Conservation (phyloP, 1,140 invertebrate genomes). For the Oryctes rhinoceros region DNA sequence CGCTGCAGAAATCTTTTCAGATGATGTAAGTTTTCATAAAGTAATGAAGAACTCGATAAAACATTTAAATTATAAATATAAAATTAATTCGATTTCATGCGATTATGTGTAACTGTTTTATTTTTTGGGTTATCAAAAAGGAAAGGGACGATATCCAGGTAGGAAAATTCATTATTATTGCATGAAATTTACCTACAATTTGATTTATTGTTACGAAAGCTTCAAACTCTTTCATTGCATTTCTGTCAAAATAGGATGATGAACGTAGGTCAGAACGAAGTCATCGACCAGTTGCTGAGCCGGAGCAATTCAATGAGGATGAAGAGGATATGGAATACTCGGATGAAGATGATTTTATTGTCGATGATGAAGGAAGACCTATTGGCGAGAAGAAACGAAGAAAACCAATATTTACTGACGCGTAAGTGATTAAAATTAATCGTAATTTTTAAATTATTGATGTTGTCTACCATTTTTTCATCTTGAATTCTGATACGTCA, state of each 20-base stretch:
- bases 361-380: conserved; percentile 93
- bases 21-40: conserved; percentile 72
- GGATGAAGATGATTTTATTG: conserved; percentile 96
- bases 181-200: conserved; percentile 24
- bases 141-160: conserved; percentile 49
- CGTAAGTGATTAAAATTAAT: conserved; percentile 68
- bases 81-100: neutral
- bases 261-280: conserved; percentile 77
- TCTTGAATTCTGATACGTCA: no score
- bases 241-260: conserved; percentile 71
- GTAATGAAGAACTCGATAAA: neutral
- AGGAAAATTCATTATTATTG: conserved; percentile 34
- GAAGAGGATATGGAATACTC: conserved; percentile 82
- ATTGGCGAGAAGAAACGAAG: conserved; percentile 89
- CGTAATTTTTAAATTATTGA: no score
- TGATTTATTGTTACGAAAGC: conserved; percentile 12
- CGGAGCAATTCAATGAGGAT: conserved; percentile 77
- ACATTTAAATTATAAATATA: no score
- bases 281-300: conserved; percentile 71
- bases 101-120: conserved; percentile 33
- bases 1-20: conserved; percentile 89
- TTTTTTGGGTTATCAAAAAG: conserved; percentile 37
- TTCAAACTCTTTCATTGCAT: neutral
- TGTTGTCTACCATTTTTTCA: no score
- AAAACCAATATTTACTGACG: conserved; percentile 89